Conservation (phyloP, 2,888 invertebrate genomes). For the Augochlorella aurata region DNA sequence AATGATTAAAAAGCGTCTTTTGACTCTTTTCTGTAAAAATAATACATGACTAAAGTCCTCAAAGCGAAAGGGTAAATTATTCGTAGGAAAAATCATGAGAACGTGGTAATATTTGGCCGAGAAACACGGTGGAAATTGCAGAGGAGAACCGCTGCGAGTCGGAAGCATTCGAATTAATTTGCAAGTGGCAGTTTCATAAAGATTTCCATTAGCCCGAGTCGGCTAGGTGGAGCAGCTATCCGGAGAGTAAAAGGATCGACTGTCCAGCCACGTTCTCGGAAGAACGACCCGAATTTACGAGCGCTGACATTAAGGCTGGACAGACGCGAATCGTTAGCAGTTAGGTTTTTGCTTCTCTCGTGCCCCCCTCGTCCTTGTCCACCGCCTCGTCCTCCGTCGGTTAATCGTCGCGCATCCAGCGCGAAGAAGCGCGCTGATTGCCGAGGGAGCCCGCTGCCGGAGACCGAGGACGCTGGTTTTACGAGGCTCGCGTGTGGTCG, state of each 20-base stretch:
- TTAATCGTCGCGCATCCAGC: conserved; percentile 39
- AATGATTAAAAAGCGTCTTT: too few species aligned
- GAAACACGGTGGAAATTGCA: too few species aligned
- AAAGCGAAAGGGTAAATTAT: too few species aligned
- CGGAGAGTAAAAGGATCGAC: neutral
- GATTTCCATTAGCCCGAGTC: neutral
- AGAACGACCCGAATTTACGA: conserved; percentile 51
- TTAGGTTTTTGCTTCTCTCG: conserved; percentile 55
- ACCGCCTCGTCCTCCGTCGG: conserved; percentile 31
- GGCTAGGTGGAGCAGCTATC: neutral
- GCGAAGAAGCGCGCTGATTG: conserved; percentile 52
- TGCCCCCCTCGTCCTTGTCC: conserved; percentile 17
- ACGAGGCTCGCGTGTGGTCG: conserved; percentile 71
- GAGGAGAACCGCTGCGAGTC: too few species aligned
- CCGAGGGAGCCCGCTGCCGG: conserved; percentile 4
- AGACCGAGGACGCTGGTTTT: conserved; percentile 50
- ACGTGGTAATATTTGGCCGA: too few species aligned
- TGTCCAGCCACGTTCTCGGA: conserved; percentile 25
- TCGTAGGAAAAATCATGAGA: too few species aligned
- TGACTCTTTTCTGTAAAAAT: too few species aligned
- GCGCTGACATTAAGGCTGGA: conserved; percentile 65
- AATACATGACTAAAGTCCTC: too few species aligned
- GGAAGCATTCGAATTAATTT: too few species aligned
- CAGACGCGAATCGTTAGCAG: conserved; percentile 71
- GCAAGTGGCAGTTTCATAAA: neutral